These are phyloP conservation scores for Clinocottus analis DNA, from an alignment of 2,113 vertebrate genomes.

Conservation along the genomic window DNA sequence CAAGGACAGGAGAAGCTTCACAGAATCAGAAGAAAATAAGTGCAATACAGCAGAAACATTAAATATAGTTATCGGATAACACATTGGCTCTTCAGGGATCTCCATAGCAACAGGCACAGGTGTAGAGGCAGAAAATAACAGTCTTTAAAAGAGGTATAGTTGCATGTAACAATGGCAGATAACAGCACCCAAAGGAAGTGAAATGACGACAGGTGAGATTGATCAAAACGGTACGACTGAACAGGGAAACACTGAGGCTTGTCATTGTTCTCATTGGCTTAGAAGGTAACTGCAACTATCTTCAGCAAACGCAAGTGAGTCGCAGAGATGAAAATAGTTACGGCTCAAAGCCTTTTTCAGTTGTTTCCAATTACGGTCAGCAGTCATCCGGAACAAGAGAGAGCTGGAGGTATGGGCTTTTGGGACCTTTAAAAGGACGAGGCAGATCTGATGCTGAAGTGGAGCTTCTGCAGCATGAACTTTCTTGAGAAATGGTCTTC, in stretches of 20 bases:
- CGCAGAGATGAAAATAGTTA: slow-evolving; percentile 56
- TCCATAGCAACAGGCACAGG: background rate
- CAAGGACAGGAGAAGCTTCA: background rate
- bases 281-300: slow-evolving; percentile 41
- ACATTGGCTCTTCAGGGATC: background rate
- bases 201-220: slow-evolving; percentile 14
- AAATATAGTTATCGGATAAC: background rate
- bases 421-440: slow-evolving; percentile 37
- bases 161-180: slow-evolving; percentile 19
- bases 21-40: background rate
- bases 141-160: slow-evolving; percentile 6
- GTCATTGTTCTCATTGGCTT: slow-evolving; percentile 20
- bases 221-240: slow-evolving; percentile 26
- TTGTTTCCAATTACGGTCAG: slow-evolving; percentile 66
- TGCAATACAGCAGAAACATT: background rate
- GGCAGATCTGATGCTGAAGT: slow-evolving; percentile 28
- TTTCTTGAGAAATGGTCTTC: background rate
- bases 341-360: slow-evolving; percentile 59
- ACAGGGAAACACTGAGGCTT: slow-evolving; percentile 15
- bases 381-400: slow-evolving; percentile 65
- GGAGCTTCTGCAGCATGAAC: slow-evolving; percentile 8
- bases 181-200: slow-evolving; percentile 1
- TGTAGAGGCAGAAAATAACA: slow-evolving; percentile 15
- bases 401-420: slow-evolving; percentile 31
- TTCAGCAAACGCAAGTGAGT: slow-evolving; percentile 46